Evolutionary conservation across 2,797 vertebrate genomes (phyloP), one percentile per base, ranked within the genome.

Genomic region (Rhodeus uyekii): DNA sequence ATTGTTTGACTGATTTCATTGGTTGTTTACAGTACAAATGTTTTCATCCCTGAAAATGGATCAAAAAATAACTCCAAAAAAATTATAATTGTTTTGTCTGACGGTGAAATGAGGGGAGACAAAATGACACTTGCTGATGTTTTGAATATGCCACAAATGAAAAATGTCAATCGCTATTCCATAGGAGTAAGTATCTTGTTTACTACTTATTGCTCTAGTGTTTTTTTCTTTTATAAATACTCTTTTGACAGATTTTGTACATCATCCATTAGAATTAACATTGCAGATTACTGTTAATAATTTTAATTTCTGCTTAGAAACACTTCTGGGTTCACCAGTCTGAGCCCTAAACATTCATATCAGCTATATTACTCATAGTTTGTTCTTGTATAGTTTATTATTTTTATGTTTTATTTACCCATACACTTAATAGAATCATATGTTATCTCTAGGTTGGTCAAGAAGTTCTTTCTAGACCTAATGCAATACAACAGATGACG

Each of bases 71-170:
- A 89, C 3, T 90, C 94, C 27, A 88, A 82, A 81, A 96, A 95
- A 88, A 84, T 95, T 50, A 94, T 96, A 18, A 91, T 96, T 74
- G 92, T 96, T n/a, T 68, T 96, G 72, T 95, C 95, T 0, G 95
- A 96, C 73, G 95, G 95, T 46, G 71, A 90, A 5, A 95, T 94
- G 85, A 85, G 88, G 1, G 1, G 4, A n/a, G 94, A 95, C 79
- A 9, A 83, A 8, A 85, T 87, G 83, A 61, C 87, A 5, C 88
- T 96, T 38, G 19, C 60, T 0, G 81, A 84, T 3, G 94, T 95
- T 58, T 89, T 95, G 68, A 87, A 68, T 8, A 93, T 90, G 27
- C 34, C 87, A 48, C 58, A 89, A 84, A 94, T 94, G 92, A 55
- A 80, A 32, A 88, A 82, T 61, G 81, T 96, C 5, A 83, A 89